Percentiles rank a stretch among this genome's conserved stretches.
phyloP scores from a whole-genome alignment of 2,113 vertebrate species.

The Hippocampus abdominalis region DNA sequence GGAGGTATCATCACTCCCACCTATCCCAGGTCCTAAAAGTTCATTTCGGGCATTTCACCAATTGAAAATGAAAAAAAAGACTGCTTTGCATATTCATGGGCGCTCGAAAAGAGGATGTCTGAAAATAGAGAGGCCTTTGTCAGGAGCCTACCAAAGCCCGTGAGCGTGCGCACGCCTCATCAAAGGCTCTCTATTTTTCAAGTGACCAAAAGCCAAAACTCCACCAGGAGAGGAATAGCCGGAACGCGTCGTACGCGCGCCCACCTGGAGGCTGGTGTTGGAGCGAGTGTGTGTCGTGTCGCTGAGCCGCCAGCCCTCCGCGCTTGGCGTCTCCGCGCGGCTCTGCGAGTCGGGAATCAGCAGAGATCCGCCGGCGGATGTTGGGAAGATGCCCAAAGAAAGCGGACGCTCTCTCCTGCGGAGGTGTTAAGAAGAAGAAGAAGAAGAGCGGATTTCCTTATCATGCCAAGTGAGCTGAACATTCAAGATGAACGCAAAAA shows the following conservation, averaged over 20 bases:
- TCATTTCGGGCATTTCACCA: background rate
- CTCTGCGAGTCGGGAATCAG: slow-evolving; percentile 76
- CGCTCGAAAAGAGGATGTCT: slow-evolving; percentile 34
- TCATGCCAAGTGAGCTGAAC: background rate
- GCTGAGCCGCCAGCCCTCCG: slow-evolving; percentile 87
- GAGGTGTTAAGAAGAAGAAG: background rate
- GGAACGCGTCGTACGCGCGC: background rate
- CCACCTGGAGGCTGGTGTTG: slow-evolving; percentile 91
- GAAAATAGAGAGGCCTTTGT: slow-evolving; percentile 60
- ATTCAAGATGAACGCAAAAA: background rate
- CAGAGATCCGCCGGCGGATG: slow-evolving; percentile 73
- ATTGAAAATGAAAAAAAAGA: background rate
- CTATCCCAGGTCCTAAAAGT: slow-evolving; percentile 4
- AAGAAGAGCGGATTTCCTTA: background rate
- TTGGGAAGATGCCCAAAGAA: slow-evolving; percentile 89
- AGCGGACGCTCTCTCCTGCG: slow-evolving; percentile 90
- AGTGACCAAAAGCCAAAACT: slow-evolving; percentile 23
- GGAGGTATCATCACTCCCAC: slow-evolving; percentile 38
- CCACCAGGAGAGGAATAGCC: background rate
- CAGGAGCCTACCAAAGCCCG: slow-evolving; percentile 28
- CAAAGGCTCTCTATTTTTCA: slow-evolving; percentile 59
- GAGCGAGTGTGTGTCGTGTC: slow-evolving; percentile 84
- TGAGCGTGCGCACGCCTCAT: slow-evolving; percentile 23
- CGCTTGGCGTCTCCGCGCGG: slow-evolving; percentile 76
- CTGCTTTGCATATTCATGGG: slow-evolving; percentile 44